Evolutionary conservation across 2,888 invertebrate genomes (phyloP).

Genomic region (Erynnis tages): DNA sequence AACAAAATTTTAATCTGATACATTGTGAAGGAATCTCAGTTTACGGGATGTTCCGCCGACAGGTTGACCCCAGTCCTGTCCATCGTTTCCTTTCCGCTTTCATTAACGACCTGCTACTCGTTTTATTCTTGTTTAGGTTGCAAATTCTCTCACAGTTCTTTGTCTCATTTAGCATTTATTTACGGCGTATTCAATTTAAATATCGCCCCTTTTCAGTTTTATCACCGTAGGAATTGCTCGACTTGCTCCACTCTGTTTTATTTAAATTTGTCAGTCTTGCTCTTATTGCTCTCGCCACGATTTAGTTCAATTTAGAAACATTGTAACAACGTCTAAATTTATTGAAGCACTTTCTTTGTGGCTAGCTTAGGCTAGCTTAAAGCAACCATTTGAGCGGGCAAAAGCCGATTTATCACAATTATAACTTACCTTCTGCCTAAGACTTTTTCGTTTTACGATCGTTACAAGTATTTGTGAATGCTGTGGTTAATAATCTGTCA

Average conservation of each 20-base stretch:
- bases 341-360: constrained; percentile 6
- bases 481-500: too few relatives aligned
- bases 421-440: too few relatives aligned
- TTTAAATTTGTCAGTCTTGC: constrained; percentile 66
- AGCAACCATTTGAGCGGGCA: too few relatives aligned
- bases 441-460: too few relatives aligned
- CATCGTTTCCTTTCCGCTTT: constrained; percentile 48
- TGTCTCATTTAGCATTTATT: constrained; percentile 79
- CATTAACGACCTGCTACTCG: constrained; percentile 72
- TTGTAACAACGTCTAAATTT: constrained; percentile 14
- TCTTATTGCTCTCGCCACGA: constrained; percentile 53
- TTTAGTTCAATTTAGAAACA: constrained; percentile 37
- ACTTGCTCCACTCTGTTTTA: constrained; percentile 63
- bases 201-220: constrained; percentile 71
- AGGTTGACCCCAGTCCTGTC: constrained; percentile 32
- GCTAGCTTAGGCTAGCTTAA: too few relatives aligned
- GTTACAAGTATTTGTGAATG: too few relatives aligned
- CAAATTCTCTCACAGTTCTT: constrained; percentile 70
- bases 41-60: constrained; percentile 11
- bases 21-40: not conserved
- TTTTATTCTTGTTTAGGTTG: constrained; percentile 73
- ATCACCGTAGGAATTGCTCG: constrained; percentile 65
- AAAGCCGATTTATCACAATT: too few relatives aligned
- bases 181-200: constrained; percentile 78
- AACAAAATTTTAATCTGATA: not conserved